phyloP scores from a whole-genome alignment of 2,888 invertebrate genomes.

The Drosophila picticornis region DNA sequence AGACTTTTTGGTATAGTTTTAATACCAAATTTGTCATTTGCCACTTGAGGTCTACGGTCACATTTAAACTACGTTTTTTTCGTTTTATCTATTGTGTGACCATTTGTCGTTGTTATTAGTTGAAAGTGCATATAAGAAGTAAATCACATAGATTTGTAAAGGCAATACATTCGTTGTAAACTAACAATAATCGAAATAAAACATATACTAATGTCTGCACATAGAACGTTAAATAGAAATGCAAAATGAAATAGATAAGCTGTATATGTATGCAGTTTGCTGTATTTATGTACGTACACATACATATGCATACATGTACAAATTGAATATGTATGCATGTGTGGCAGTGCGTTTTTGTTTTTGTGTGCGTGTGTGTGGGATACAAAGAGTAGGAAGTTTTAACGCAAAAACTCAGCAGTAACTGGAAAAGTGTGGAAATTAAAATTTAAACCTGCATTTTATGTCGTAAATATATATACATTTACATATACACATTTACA shows the following conservation, averaged over 20 bases:
- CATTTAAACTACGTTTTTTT: constrained; percentile 50
- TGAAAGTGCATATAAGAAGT: constrained; percentile 60
- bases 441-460: constrained; percentile 15
- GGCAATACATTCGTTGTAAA: constrained; percentile 35
- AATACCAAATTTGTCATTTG: constrained; percentile 21
- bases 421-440: constrained; percentile 5
- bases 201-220: constrained; percentile 43
- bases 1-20: constrained; percentile 15
- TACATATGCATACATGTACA: constrained; percentile 51
- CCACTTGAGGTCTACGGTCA: constrained; percentile 26
- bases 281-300: constrained; percentile 63
- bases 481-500: neutral
- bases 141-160: constrained; percentile 31
- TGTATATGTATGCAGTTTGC: constrained; percentile 61
- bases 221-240: constrained; percentile 38
- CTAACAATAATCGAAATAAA: constrained; percentile 25
- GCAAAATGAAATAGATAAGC: constrained; percentile 55
- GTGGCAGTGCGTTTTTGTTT: constrained; percentile 60
- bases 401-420: constrained; percentile 6
- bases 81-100: constrained; percentile 63
- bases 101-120: constrained; percentile 65
- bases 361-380: constrained; percentile 35
- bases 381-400: constrained; percentile 60
- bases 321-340: constrained; percentile 49
- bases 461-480: constrained; percentile 14